These are phyloP conservation scores for Simalia tracyae DNA, from an alignment of 2,797 vertebrate species.

Conservation along the genomic window DNA sequence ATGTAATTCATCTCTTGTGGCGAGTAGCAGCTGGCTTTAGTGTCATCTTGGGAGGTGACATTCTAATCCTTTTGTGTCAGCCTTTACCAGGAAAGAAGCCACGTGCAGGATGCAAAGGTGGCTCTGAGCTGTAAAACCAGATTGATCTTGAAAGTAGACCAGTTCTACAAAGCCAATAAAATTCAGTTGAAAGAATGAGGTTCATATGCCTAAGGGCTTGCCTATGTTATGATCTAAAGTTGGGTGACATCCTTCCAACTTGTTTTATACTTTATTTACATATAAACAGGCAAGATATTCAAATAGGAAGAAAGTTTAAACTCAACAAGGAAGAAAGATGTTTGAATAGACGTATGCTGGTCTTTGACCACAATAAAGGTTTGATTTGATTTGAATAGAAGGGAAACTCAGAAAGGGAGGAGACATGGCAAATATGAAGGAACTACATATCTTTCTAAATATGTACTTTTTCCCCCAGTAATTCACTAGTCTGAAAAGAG, in stretches of 20 bases:
- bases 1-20: not conserved
- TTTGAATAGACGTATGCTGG: not conserved
- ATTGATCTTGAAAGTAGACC: slow-evolving; percentile 33
- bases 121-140: slow-evolving; percentile 11
- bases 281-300: not conserved
- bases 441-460: not conserved
- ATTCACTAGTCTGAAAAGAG: not conserved
- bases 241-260: slow-evolving; percentile 2
- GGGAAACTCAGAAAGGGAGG: not conserved
- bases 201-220: slow-evolving; percentile 19
- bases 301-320: not conserved
- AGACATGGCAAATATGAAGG: not conserved
- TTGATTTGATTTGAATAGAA: not conserved
- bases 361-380: too few relatives aligned
- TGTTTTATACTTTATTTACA: slow-evolving; percentile 6
- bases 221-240: slow-evolving; percentile 15
- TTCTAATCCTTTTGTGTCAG: not conserved
- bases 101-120: not conserved
- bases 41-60: not conserved
- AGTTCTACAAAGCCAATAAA: slow-evolving; percentile 15
- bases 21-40: not conserved
- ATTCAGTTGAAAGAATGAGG: slow-evolving; percentile 21
- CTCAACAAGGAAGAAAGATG: not conserved
- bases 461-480: not conserved
- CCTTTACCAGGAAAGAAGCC: not conserved